Evolutionary conservation across 2,888 invertebrate species (phyloP), one percentile per base, ranked within the genome.

Genomic region (Nesidiocoris tenuis): DNA sequence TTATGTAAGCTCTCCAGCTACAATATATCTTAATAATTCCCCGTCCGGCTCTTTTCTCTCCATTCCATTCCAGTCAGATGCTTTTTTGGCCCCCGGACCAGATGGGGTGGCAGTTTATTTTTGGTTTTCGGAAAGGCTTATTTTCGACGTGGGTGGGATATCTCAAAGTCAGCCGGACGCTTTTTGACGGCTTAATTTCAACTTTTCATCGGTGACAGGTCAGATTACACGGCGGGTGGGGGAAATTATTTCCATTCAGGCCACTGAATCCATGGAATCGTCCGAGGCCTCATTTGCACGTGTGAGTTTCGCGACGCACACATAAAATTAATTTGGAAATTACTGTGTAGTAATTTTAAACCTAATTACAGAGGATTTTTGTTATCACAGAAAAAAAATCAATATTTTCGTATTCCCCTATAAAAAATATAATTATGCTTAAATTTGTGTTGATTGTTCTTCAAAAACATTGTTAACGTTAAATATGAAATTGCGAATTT

Each of bases 1-100:
- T 59, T 59, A 59, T 59, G 59, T 17, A n/a, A 19, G 59, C 59
- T 59, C 59, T 59, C 59, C 7, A 16, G 2, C 59, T n/a, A 19
- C 59, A 18, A 59, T 59, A 59, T 59, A 59, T 59, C 59, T 59
- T 59, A 59, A 59, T 59, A 59, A 59, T 59, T 59, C 59, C 59
- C 59, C 59, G n/a, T 59, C 19, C n/a, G 17, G 5, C 59, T 59
- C 59, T 59, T 9, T 59, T 59, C 59, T 59, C 3, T 12, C 39
- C 39, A 12, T 39, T 12, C 39, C 12, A 7, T 3, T 39, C 3
- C 39, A 39, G 39, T 39, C 39, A 39, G 39, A 39, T 12, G 12
- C 3, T 39, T 39, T 39, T 39, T 39, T 39, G n/a, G 5, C 39
- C 39, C 5, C 12, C 12, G 39, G 39, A 39, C 39, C 39, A 39